Base-by-base conservation (phyloP, 2,113 vertebrate species). In the Lutjanus erythropterus region DNA sequence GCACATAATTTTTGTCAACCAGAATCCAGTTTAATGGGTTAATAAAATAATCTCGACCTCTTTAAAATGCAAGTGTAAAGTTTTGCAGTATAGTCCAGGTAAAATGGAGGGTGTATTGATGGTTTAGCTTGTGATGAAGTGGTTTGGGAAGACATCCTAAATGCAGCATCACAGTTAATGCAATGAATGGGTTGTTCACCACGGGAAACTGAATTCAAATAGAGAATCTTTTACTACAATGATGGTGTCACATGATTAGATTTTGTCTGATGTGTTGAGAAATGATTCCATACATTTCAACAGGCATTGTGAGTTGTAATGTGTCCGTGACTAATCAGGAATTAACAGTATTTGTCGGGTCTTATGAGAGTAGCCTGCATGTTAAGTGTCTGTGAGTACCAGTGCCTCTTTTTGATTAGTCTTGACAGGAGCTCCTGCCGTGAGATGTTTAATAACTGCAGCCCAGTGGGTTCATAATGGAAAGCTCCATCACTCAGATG, bases 331-430 rank as follows among this genome's bases (percentile, higher is more conserved):
- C 53, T 67, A 23, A 71, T 42, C n/a, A 64, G 35, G 41, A 47
- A 44, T 59, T 29, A 18, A 3, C 18, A 37, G 52, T 23, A n/a
- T 61, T 71, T 65, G 16, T 12, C 6, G 2, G 18, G 25, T 46
- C 15, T 8, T 41, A 11, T 18, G 50, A 42, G 42, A 72, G 29
- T 53, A 27, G 66, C 25, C 33, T 52, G 46, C 42, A 35, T 73
- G 62, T 66, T 27, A 1, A 67, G 21, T 56, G 41, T 59, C 35
- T 61, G 14, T 25, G 25, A 55, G 76, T 56, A 70, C 44, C 16
- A 37, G 1, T 23, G 25, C 15, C 5, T 75, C 31, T 56, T 27
- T 50, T 66, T 10, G 73, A 37, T 79, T 79, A 47, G 53, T 73
- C 19, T 55, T 44, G 66, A 68, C 25, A 42, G 14, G 11, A 42